Evolutionary conservation across 2,888 invertebrate genomes (phyloP).

Genomic region (Dryobota labecula): DNA sequence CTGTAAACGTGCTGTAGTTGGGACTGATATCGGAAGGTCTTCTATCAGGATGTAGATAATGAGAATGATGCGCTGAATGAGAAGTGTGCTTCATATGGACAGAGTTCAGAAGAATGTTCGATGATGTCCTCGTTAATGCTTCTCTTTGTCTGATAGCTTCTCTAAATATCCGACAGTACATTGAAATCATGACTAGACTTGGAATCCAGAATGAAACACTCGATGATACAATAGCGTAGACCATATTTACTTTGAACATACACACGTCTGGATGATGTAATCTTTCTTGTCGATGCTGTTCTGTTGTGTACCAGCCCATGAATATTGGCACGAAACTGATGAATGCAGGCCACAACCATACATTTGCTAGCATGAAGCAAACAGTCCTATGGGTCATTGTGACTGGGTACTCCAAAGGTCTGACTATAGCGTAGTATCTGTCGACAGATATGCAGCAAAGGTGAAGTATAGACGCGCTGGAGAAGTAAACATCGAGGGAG

Average conservation of each 20-base stretch:
- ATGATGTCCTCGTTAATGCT: slow-evolving; percentile 95
- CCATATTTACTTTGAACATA: slow-evolving; percentile 95
- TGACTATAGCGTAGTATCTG: slow-evolving; percentile 97
- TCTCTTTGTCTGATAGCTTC: slow-evolving; percentile 96
- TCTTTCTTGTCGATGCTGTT: slow-evolving; percentile 92
- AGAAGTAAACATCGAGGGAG: slow-evolving; percentile 98
- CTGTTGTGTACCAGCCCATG: slow-evolving; percentile 98
- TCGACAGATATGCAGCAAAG: slow-evolving; percentile 98
- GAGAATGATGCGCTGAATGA: slow-evolving; percentile 92
- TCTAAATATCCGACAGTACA: slow-evolving; percentile 96
- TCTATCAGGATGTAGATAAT: slow-evolving; percentile 86
- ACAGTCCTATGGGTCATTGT: slow-evolving; percentile 97
- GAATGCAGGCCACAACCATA: slow-evolving; percentile 97
- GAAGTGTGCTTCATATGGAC: slow-evolving; percentile 95
- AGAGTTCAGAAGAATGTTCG: slow-evolving; percentile 95
- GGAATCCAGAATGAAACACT: slow-evolving; percentile 98
- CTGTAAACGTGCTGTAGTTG: slow-evolving; percentile 88
- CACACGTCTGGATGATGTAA: slow-evolving; percentile 93
- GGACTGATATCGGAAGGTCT: slow-evolving; percentile 88
- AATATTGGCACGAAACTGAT: slow-evolving; percentile 98
- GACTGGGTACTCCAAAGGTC: slow-evolving; percentile 97
- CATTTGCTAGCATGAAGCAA: slow-evolving; percentile 95
- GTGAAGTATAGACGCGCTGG: slow-evolving; percentile 97
- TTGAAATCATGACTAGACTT: slow-evolving; percentile 97
- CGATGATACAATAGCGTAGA: slow-evolving; percentile 96